Evolutionary conservation across 2,113 vertebrate species (phyloP).

Genomic region (Etia nguti): DNA sequence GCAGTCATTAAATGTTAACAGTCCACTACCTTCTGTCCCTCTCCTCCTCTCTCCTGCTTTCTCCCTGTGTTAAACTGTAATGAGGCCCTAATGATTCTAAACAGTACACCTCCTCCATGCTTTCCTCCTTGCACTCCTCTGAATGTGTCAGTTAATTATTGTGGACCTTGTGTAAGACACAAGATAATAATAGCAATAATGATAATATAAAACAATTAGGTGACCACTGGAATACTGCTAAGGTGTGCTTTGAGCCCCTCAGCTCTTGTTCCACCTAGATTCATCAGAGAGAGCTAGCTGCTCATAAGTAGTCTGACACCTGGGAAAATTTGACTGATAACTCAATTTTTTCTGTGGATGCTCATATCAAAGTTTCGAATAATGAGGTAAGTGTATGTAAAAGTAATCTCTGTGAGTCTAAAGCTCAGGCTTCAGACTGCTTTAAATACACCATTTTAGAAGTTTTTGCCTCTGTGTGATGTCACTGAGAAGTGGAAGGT

Average conservation of each 20-base stretch:
- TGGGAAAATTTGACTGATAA: background rate
- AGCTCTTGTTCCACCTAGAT: background rate
- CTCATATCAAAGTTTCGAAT: background rate
- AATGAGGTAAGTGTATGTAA: background rate
- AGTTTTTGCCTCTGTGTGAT: background rate
- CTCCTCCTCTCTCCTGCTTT: background rate
- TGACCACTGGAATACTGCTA: background rate
- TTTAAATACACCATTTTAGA: background rate
- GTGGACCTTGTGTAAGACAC: background rate
- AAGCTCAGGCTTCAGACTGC: background rate
- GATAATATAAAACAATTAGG: background rate
- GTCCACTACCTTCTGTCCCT: constrained; percentile 31
- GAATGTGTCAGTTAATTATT: constrained; percentile 6
- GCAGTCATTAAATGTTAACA: constrained; percentile 58
- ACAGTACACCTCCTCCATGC: background rate
- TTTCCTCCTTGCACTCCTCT: background rate
- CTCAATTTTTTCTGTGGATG: background rate
- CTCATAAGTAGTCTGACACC: background rate
- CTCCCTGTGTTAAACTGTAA: constrained; percentile 4
- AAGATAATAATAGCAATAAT: background rate
- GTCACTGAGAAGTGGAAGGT: background rate
- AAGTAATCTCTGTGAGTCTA: background rate
- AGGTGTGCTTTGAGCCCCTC: background rate
- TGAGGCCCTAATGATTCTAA: constrained; percentile 50
- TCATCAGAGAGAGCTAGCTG: background rate